Evolutionary conservation across 1,140 invertebrate species (phyloP).

Genomic region (Berghia stephanieae): DNA sequence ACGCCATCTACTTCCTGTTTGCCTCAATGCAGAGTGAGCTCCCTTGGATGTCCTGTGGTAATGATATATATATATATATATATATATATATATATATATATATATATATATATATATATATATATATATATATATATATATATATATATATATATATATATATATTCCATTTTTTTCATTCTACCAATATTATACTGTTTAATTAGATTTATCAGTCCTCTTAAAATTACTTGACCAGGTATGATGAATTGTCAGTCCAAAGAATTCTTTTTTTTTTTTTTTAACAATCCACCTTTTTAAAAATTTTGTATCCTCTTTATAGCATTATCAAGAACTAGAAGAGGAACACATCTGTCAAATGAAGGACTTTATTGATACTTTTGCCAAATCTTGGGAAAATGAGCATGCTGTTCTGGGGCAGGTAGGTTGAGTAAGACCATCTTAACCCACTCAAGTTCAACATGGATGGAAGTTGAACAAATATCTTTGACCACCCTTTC

Average conservation of each 20-base stretch:
- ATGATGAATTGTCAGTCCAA: too few relatives aligned
- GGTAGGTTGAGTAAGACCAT: constrained; percentile 61
- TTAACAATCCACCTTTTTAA: too few relatives aligned
- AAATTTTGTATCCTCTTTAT: too few relatives aligned
- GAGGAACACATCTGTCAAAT: constrained; percentile 91
- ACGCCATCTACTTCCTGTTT: constrained; percentile 58
- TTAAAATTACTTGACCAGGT: too few relatives aligned
- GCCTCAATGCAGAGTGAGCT: constrained; percentile 44
- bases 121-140: too few relatives aligned
- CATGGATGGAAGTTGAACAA: not conserved
- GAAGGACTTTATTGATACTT: constrained; percentile 92
- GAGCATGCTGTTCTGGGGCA: constrained; percentile 89
- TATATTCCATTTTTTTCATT: too few relatives aligned
- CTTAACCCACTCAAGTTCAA: not conserved
- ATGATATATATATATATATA: constrained; percentile 24
- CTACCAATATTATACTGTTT: too few relatives aligned
- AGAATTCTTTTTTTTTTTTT: too few relatives aligned
- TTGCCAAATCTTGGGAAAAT: constrained; percentile 85
- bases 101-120: too few relatives aligned
- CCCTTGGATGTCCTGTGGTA: constrained; percentile 50
- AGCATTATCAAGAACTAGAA: constrained; percentile 94
- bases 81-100: not conserved
- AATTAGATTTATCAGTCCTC: too few relatives aligned
- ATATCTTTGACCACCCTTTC: not conserved
- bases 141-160: too few relatives aligned